Conservation (phyloP, 2,113 vertebrate species). For the Notarius quadriscutis region DNA sequence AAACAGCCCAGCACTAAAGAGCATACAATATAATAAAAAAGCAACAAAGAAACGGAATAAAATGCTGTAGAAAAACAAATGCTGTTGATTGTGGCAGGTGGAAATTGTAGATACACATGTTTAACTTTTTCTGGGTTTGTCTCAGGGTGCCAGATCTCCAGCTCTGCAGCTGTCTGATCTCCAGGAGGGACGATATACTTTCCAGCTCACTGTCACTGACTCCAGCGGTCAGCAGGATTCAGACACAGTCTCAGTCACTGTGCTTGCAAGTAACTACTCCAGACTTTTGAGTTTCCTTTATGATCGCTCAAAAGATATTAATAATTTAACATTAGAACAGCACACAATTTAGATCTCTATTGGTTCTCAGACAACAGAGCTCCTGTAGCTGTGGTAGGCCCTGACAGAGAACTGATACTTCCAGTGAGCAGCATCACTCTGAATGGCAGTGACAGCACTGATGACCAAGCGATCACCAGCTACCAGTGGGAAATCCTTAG, state of each 20-base stretch:
- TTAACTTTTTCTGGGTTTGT: background rate
- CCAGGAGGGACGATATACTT: constrained; percentile 75
- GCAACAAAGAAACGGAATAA: background rate
- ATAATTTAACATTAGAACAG: background rate
- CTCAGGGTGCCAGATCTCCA: constrained; percentile 70
- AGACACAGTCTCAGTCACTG: constrained; percentile 69
- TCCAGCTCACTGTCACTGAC: constrained; percentile 78
- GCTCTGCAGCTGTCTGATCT: constrained; percentile 75
- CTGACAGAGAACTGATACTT: constrained; percentile 77
- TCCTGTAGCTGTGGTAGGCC: constrained; percentile 79
- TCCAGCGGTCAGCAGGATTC: constrained; percentile 71
- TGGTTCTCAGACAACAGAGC: constrained; percentile 72
- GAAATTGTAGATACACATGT: background rate
- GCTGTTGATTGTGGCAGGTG: background rate
- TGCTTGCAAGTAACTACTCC: constrained; percentile 70
- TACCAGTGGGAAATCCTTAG: constrained; percentile 81
- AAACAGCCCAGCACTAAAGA: background rate
- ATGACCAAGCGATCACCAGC: constrained; percentile 76
- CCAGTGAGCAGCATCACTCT: constrained; percentile 74
- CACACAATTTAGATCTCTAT: background rate
- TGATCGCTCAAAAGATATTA: background rate
- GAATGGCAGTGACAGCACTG: constrained; percentile 81
- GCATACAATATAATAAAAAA: background rate
- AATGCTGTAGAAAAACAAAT: background rate
- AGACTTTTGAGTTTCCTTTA: background rate